phyloP scores from a whole-genome alignment of 2,888 invertebrate species.

The Ornithoptera alexandrae region DNA sequence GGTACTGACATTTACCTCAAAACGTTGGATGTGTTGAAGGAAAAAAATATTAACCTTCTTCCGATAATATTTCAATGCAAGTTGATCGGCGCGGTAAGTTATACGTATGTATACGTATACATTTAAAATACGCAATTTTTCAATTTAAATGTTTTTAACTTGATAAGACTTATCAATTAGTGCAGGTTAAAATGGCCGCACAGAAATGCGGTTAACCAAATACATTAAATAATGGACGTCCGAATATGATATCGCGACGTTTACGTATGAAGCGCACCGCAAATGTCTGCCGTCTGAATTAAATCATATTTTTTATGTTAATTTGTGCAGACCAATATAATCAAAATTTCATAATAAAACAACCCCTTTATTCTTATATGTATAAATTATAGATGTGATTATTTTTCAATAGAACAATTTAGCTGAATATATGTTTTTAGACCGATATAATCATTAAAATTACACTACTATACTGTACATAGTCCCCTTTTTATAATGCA shows the following conservation, averaged over 20 bases:
- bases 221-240: background rate
- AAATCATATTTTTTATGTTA: background rate
- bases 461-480: no score
- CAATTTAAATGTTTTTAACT: background rate
- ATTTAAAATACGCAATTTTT: background rate
- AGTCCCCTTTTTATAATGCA: no score
- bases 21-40: background rate
- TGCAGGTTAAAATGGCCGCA: background rate
- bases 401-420: no score
- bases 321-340: background rate
- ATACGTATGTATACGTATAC: background rate
- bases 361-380: no score
- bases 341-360: background rate
- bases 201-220: conserved; percentile 1
- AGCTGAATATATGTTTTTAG: no score
- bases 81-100: background rate
- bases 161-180: background rate
- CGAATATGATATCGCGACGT: background rate
- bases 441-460: no score
- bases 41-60: no score
- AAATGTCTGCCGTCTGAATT: background rate
- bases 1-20: background rate
- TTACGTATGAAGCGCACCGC: background rate
- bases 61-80: no score
- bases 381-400: no score